These are phyloP conservation scores for Lasioglossum calceatum DNA, from an alignment of 2,888 invertebrate species.

Conservation along the genomic window DNA sequence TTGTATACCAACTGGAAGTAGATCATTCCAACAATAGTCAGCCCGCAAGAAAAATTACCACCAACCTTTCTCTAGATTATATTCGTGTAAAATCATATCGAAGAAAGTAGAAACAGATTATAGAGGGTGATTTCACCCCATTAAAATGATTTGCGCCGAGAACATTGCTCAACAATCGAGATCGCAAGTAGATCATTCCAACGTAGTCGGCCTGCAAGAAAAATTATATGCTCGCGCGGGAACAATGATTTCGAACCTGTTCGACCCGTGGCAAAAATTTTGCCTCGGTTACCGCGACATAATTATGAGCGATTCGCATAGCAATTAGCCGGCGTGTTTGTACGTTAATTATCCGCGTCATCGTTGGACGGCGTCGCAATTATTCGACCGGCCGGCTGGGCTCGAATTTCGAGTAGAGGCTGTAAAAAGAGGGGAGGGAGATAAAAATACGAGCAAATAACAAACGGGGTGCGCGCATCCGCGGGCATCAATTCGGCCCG, in stretches of 20 bases:
- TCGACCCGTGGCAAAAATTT: not conserved
- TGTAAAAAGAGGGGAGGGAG: not conserved
- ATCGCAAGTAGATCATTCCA: too few relatives aligned
- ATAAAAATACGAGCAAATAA: not conserved
- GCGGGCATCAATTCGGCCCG: too few relatives aligned
- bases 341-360: slow-evolving; percentile 23
- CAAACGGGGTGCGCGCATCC: not conserved
- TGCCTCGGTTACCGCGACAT: not conserved
- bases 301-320: not conserved
- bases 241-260: not conserved
- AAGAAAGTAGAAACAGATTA: not conserved
- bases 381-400: not conserved
- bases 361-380: not conserved
- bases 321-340: not conserved
- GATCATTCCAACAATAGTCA: too few relatives aligned
- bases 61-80: not conserved
- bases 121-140: not conserved
- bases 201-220: too few relatives aligned
- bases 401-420: not conserved
- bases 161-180: too few relatives aligned
- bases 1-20: too few relatives aligned
- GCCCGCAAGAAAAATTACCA: too few relatives aligned
- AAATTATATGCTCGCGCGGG: too few relatives aligned
- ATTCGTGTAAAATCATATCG: not conserved
- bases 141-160: not conserved